A percentile compares a stretch with the other conserved stretches of the same genome.
Evolutionary conservation across 92 coral and sea anemone species (phyloP).

Genomic region (Ricordea florida): DNA sequence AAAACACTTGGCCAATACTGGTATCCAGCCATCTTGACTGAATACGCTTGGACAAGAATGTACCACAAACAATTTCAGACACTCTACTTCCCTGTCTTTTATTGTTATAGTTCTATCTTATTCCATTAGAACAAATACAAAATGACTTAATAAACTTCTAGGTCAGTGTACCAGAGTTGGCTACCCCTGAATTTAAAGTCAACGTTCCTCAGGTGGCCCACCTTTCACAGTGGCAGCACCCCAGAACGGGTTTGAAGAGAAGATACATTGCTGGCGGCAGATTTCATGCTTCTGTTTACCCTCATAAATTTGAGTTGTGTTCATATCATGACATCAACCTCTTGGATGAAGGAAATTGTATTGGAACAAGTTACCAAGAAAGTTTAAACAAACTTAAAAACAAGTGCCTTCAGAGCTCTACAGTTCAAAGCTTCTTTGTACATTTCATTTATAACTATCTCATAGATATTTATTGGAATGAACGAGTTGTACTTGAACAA

Average conservation of each 20-base stretch:
- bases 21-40: no score
- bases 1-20: no score
- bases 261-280: slow-evolving; percentile 14
- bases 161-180: slow-evolving; percentile 21
- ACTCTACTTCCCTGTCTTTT: no score
- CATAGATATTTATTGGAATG: slow-evolving; percentile 4
- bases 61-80: no score
- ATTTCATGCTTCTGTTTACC: slow-evolving; percentile 1
- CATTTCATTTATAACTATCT: background rate
- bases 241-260: background rate
- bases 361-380: slow-evolving; percentile 10
- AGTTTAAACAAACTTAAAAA: background rate
- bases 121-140: no score
- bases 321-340: slow-evolving; percentile 6
- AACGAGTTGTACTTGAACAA: background rate
- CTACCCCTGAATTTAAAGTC: background rate
- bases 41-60: no score
- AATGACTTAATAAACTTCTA: no score
- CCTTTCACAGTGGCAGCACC: background rate
- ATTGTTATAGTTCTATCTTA: no score
- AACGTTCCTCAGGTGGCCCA: background rate
- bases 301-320: slow-evolving; percentile 10
- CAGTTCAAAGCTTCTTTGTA: slow-evolving; percentile 12
- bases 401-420: slow-evolving; percentile 7
- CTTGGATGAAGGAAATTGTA: slow-evolving; percentile 4